phyloP scores from a whole-genome alignment of 2,113 vertebrate species.

The Ceuthmochares aereus region DNA sequence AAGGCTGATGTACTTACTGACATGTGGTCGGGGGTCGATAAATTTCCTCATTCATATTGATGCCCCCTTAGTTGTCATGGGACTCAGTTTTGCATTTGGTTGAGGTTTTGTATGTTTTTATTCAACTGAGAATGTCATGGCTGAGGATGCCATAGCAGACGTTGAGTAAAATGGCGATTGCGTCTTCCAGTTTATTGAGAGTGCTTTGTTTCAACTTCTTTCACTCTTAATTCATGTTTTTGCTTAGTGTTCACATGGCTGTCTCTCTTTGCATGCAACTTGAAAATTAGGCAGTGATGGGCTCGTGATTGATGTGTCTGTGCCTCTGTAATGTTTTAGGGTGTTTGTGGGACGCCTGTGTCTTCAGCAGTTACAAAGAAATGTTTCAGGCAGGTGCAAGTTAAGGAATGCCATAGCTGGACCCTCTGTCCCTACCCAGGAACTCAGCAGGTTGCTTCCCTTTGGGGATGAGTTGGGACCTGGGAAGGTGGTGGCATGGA shows the following conservation, averaged over 20 bases:
- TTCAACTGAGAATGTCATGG: background rate
- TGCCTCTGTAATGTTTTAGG: background rate
- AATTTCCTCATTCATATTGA: background rate
- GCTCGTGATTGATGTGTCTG: background rate
- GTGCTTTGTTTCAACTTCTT: background rate
- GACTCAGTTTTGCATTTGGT: accelerated
- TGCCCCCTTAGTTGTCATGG: background rate
- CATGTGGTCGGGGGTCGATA: background rate
- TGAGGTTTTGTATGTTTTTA: background rate
- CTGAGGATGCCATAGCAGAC: background rate
- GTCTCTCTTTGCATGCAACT: background rate
- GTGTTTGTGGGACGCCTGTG: accelerated
- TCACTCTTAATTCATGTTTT: accelerated
- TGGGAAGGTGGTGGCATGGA: background rate
- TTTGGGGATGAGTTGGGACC: background rate
- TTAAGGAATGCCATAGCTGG: background rate
- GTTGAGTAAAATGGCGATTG: accelerated
- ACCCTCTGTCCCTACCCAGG: too few relatives aligned
- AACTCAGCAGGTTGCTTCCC: background rate
- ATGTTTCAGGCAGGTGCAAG: background rate
- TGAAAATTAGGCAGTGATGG: background rate
- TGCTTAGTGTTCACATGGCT: accelerated
- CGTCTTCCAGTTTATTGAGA: background rate
- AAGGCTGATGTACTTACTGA: background rate
- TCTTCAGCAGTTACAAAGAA: background rate